phyloP scores from a whole-genome alignment of 2,113 vertebrate genomes.

The Rhea americana region DNA sequence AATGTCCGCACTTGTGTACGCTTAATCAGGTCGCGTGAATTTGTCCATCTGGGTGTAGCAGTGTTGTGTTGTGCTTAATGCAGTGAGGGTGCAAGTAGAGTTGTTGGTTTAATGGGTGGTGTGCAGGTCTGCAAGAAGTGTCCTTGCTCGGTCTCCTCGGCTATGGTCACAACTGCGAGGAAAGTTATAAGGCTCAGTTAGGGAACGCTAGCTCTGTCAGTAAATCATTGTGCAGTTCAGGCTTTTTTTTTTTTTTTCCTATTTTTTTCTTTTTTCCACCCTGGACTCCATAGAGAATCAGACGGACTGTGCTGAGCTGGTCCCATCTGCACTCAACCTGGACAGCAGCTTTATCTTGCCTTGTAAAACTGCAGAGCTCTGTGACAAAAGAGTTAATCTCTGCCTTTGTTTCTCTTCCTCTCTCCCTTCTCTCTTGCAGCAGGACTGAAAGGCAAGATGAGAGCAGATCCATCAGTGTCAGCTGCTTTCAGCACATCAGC shows the following conservation, averaged over 20 bases:
- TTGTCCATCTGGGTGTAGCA: not conserved
- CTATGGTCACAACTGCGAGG: not conserved
- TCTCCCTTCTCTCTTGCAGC: conserved; percentile 71
- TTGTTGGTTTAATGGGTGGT: not conserved
- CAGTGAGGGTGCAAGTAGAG: not conserved
- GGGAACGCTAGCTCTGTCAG: conserved; percentile 63
- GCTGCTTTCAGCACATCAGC: conserved; percentile 88
- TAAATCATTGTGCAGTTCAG: conserved; percentile 87
- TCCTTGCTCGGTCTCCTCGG: not conserved
- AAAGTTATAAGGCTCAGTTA: conserved; percentile 23
- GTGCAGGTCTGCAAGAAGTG: not conserved
- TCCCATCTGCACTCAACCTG: conserved; percentile 85
- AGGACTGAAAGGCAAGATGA: conserved; percentile 87
- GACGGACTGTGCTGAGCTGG: conserved; percentile 82
- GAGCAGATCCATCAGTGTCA: conserved; percentile 93
- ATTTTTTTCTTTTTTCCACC: conserved; percentile 26
- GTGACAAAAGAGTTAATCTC: conserved; percentile 92
- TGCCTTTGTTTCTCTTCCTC: conserved; percentile 82
- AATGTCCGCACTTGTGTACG: not conserved
- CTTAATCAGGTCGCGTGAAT: fast-evolving
- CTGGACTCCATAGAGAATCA: conserved; percentile 76
- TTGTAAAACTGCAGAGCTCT: conserved; percentile 86
- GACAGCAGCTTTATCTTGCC: conserved; percentile 86
- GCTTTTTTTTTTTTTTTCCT: not conserved
- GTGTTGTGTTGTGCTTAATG: not conserved